Evolutionary conservation across 2,797 vertebrate species (phyloP), one percentile per base, ranked within the genome.

Genomic region (Etheostoma nigrum): DNA sequence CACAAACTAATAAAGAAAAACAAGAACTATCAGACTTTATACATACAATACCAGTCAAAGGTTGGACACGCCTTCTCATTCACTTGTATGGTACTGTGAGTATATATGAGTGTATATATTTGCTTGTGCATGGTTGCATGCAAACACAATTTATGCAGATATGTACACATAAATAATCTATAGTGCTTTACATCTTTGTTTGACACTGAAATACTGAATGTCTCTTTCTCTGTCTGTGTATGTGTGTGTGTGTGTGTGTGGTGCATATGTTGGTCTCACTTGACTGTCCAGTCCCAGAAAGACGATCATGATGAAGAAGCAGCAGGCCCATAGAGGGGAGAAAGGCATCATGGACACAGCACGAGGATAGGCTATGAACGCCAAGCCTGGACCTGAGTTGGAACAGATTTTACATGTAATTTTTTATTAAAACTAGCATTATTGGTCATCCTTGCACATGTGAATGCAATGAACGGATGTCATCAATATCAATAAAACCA

Each of bases 311-410:
- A 98, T 91, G 91, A 99, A 99, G 94, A 99, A 99, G 92, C 94
- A 99, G 89, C 96, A 97, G 3, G 98, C 97, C 98, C 98, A 99
- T 9, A 99, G 92, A 0, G 98, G 96, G 6, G 98, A 97, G 92
- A 98, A 96, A 19, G 98, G 98, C 95, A 99, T 95, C 97, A 99
- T 98, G 88, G 97, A 96, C 53, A 99, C 97, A 6, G 98, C 98
- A 9, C 97, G 96, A 6, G 98, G 98, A 76, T 98, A 99, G 15
- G 98, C 98, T 36, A 99, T 99, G 91, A 99, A 99, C 52, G 97
- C 98, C 94, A 99, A 89, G 67, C 98, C 98, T 48, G 98, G 98
- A 86, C 98, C 98, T 99, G 88, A 4, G 2, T 70, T 1, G 57
- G 57, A 3, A 83, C 19, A 86, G 3, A 77, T 25, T 44, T 33